Base-by-base conservation (phyloP, 2,888 invertebrate species). In the Panopea generosa region DNA sequence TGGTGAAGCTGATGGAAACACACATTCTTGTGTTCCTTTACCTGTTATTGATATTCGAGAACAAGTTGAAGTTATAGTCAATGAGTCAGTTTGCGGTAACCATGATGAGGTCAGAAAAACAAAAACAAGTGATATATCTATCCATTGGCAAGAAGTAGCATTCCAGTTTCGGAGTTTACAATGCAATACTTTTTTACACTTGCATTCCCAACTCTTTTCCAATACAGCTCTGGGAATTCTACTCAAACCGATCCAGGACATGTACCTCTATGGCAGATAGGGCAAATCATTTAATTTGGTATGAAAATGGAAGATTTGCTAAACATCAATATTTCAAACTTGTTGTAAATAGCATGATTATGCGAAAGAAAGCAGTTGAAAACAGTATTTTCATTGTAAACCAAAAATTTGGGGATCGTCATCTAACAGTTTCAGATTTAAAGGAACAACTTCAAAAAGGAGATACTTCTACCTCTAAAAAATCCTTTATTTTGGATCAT, bases 331-430 rank as follows among this genome's bases (percentile, higher is more conserved):
- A 76, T 38, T 83, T 81, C 45, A 81, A 83, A 57, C 78, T 83
- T 62, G 47, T 83, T 29, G 79, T 70, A 4, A 78, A 71, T 52
- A 83, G 81, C 38, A 82, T 81, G 26, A 81, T 84, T 16, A 74
- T 69, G 60, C 47, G 76, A 55, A 82, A 84, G 67, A 61, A 65
- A 27, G 57, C 82, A 45, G 4, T 83, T n/a, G 80, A 86, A 50
- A 27, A 65, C 1, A 60, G 75, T 29, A 72, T n/a, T n/a, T 84
- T 53, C 56, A 77, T 84, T 43, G 61, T 77, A 7, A 71, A 72
- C 1, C 84, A 85, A 73, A 33, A 83, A 53, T 63, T 84, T 33
- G 79, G 83, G 24, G 84, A 84, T 4, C n/a, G 53, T 6, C 74
- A 77, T 20, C 7, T 86, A 3, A 63, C 83, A 33, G 20, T 86